phyloP scores from a whole-genome alignment of 2,113 vertebrate genomes.

The Mungos mungo region DNA sequence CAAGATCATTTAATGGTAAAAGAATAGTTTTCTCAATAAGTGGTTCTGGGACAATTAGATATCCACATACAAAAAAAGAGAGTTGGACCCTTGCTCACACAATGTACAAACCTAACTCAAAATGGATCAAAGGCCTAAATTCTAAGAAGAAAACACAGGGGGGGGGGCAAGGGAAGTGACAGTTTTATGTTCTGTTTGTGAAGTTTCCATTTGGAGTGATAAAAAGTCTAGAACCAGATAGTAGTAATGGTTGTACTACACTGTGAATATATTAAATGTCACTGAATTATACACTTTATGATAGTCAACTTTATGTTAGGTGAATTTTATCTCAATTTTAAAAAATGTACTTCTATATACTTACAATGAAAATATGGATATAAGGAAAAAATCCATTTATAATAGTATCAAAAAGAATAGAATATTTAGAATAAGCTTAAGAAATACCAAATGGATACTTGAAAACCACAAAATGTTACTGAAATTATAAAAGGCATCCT shows the following conservation, averaged over 20 bases:
- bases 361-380: not conserved
- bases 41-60: not conserved
- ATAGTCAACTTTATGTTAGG: not conserved
- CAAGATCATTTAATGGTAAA: not conserved
- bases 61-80: not conserved
- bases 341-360: not conserved
- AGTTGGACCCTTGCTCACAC: not conserved
- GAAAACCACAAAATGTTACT: not conserved
- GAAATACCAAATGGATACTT: not conserved
- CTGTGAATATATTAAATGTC: not conserved
- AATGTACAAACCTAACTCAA: constrained; percentile 12
- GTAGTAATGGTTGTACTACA: not conserved
- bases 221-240: not conserved
- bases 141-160: not conserved
- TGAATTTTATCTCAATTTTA: not conserved
- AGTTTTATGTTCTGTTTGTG: not conserved
- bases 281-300: not conserved
- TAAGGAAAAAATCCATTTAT: not conserved
- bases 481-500: not conserved
- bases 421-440: not conserved
- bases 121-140: not conserved
- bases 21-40: not conserved
- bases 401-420: constrained; percentile 5
- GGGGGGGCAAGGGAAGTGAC: not conserved
- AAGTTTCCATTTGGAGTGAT: not conserved